Evolutionary conservation across 1,140 invertebrate species (phyloP).

Genomic region (Papilio helenus): DNA sequence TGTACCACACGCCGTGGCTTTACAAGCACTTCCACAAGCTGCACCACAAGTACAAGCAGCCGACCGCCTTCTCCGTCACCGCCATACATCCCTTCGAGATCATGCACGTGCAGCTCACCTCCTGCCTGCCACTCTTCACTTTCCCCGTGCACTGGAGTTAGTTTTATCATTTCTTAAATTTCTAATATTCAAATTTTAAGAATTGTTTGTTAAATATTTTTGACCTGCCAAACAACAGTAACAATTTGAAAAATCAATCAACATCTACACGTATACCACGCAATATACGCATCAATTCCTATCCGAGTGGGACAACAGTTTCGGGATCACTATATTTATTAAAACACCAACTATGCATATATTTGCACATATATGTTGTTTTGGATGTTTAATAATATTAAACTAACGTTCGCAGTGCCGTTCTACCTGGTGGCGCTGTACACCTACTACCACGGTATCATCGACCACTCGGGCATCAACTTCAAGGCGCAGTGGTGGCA

Average conservation of each 20-base stretch:
- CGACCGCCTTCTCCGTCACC: conserved; percentile 89
- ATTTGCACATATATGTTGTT: too few relatives aligned
- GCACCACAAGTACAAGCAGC: conserved; percentile 90
- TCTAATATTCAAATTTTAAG: too few relatives aligned
- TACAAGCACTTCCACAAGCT: conserved; percentile 90
- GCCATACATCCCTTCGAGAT: conserved; percentile 89
- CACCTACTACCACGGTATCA: conserved; percentile 89
- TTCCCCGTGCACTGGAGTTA: conserved; percentile 87
- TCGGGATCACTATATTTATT: too few relatives aligned
- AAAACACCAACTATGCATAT: too few relatives aligned
- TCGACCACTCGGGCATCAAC: conserved; percentile 90
- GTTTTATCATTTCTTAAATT: conserved; percentile 54
- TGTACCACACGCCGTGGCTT: conserved; percentile 87
- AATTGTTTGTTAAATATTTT: too few relatives aligned
- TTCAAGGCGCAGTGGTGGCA: conserved; percentile 90
- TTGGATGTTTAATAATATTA: too few relatives aligned
- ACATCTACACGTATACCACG: too few relatives aligned
- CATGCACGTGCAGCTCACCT: conserved; percentile 84
- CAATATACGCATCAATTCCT: too few relatives aligned
- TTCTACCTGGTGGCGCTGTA: conserved; percentile 85
- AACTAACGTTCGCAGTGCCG: conserved; percentile 78
- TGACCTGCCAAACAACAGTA: too few relatives aligned
- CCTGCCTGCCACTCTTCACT: conserved; percentile 83
- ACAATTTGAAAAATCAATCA: too few relatives aligned
- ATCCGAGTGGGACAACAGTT: too few relatives aligned